Percentiles rank a stretch among this genome's conserved stretches.
Conservation (phyloP, 1,140 invertebrate genomes). For the Drosophila ercepeae region DNA sequence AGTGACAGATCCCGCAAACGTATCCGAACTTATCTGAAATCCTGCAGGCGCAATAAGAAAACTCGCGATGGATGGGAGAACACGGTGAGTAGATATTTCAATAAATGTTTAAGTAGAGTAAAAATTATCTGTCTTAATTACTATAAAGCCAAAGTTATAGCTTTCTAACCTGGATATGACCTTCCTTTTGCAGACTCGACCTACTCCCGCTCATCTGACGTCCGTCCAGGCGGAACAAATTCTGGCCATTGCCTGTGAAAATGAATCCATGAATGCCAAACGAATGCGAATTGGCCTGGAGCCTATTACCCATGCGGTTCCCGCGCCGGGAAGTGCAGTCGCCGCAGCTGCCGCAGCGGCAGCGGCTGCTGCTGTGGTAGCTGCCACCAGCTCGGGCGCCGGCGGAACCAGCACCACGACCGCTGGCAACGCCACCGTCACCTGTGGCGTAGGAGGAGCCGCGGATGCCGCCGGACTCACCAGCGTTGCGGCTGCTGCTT, state of each 20-base stretch:
- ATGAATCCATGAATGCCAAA: conserved; percentile 98
- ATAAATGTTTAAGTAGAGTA: too few species aligned
- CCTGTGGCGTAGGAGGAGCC: conserved; percentile 60
- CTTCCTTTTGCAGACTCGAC: conserved; percentile 85
- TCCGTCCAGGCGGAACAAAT: conserved; percentile 98
- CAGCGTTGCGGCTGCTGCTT: conserved; percentile 67
- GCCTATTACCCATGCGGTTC: conserved; percentile 94
- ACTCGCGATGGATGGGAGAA: conserved; percentile 89
- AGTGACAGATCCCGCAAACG: conserved; percentile 96
- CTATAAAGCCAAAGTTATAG: background rate
- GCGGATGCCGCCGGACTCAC: conserved; percentile 67
- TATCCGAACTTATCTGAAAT: conserved; percentile 97
- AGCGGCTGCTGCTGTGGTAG: conserved; percentile 63
- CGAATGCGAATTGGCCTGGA: conserved; percentile 97
- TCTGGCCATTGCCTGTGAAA: conserved; percentile 97
- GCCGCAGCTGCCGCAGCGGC: conserved; percentile 84
- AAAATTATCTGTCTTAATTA: too few species aligned
- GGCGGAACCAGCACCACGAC: conserved; percentile 55
- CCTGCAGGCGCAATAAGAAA: conserved; percentile 96
- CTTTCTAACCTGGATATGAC: background rate
- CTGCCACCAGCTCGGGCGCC: conserved; percentile 47
- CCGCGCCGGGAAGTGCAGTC: conserved; percentile 86
- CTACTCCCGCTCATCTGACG: conserved; percentile 97
- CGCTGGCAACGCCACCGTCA: conserved; percentile 60
- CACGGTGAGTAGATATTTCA: conserved; percentile 58